A percentile compares a stretch with the other conserved stretches of the same genome.
Evolutionary conservation across 2,888 invertebrate genomes (phyloP).

Genomic region (Nemotelus pantherinus): DNA sequence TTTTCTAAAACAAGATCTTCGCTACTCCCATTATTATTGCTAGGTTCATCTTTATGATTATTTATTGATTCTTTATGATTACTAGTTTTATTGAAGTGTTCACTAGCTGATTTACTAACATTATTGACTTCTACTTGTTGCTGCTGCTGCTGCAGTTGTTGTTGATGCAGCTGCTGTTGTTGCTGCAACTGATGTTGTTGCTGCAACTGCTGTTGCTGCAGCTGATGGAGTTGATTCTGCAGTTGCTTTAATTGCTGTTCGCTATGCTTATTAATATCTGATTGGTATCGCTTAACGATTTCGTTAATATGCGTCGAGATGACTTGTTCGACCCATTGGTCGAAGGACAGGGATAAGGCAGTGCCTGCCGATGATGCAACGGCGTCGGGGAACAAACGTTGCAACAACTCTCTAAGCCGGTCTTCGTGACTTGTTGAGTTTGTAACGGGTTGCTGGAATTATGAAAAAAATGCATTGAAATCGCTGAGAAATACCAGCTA

Average conservation of each 20-base stretch:
- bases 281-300: constrained; percentile 23
- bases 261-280: constrained; percentile 42
- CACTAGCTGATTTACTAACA: constrained; percentile 51
- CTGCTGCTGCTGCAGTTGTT: no score
- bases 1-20: constrained; percentile 65
- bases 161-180: no score
- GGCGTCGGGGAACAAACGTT: constrained; percentile 63
- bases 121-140: constrained; percentile 53
- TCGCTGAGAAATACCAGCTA: background rate
- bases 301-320: constrained; percentile 59
- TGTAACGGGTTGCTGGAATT: constrained; percentile 1
- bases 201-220: constrained; percentile 47
- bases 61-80: constrained; percentile 53
- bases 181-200: constrained; percentile 53
- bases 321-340: constrained; percentile 63
- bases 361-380: constrained; percentile 58
- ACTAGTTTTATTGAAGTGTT: constrained; percentile 53
- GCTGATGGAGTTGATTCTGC: constrained; percentile 55
- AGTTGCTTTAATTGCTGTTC: constrained; percentile 46
- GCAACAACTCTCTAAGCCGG: constrained; percentile 60
- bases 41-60: constrained; percentile 51
- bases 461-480: background rate
- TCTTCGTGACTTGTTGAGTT: constrained; percentile 55
- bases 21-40: constrained; percentile 49
- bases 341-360: constrained; percentile 60